Evolutionary conservation across 2,888 invertebrate species (phyloP).

Genomic region (Bhutanitis thaidina): DNA sequence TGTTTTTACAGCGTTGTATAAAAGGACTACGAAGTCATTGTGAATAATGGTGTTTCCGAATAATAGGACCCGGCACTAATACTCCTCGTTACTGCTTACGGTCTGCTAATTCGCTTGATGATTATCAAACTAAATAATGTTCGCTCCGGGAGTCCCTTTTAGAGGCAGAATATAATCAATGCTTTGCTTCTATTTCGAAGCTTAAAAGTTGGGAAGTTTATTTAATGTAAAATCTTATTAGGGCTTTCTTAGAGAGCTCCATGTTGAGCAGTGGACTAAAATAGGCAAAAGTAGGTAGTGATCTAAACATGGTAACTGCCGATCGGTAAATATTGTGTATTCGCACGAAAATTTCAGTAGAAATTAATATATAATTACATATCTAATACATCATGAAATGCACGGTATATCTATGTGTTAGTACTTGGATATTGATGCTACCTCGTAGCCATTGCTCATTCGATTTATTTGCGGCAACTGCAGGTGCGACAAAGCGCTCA

Average conservation of each 20-base stretch:
- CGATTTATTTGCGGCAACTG: slow-evolving; percentile 3
- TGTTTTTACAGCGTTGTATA: neutral
- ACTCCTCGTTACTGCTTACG: slow-evolving; percentile 5
- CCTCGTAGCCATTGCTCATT: slow-evolving; percentile 1
- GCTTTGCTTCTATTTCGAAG: too few relatives aligned
- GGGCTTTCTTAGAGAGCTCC: too few relatives aligned
- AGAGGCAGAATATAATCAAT: slow-evolving; percentile 1
- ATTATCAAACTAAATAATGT: slow-evolving; percentile 15
- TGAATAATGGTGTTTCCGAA: neutral
- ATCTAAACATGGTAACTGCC: too few relatives aligned
- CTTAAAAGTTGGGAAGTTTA: neutral
- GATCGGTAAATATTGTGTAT: too few relatives aligned
- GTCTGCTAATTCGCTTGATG: slow-evolving; percentile 15
- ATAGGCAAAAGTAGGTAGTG: too few relatives aligned
- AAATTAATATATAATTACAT: too few relatives aligned
- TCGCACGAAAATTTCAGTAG: too few relatives aligned
- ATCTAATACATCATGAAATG: too few relatives aligned
- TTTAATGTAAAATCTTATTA: too few relatives aligned
- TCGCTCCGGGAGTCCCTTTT: slow-evolving; percentile 1
- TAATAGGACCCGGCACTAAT: neutral
- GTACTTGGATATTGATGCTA: slow-evolving; percentile 12
- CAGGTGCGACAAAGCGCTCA: slow-evolving; percentile 21
- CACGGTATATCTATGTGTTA: too few relatives aligned
- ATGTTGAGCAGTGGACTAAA: too few relatives aligned
- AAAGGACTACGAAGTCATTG: neutral